Evolutionary conservation across 2,797 vertebrate species (phyloP), one percentile per base, ranked within the genome.

Genomic region (Valencia hispanica): DNA sequence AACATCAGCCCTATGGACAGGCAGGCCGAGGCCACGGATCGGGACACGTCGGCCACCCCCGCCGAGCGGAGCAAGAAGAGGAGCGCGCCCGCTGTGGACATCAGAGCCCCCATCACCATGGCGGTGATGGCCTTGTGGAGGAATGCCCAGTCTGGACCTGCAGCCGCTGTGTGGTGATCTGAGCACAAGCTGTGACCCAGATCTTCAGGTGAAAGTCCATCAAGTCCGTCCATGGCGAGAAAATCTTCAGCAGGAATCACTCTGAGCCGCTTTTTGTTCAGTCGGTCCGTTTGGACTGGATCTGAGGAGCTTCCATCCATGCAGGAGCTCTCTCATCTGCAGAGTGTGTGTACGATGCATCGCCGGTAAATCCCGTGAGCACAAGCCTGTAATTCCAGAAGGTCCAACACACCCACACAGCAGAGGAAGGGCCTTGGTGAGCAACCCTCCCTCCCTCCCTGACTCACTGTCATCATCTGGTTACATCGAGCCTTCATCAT

Each of bases 121-220:
- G 93, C 69, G 9, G 92, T 94, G 72, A 91, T 77, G 41, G 94
- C 88, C 59, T 95, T 96, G 87, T 94, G 92, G 39, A 92, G 92
- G 57, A 92, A 87, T 36, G 82, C 75, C 83, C 91, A 93, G 69
- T 86, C 80, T 0, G 74, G 73, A 9, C 79, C 83, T 3, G 55
- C 34, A 11, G 73, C 41, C 18, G 15, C 70, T 0, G 59, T 8
- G 20, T 65, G 76, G 20, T 50, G 50, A 4, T 86, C 87, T 0
- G 79, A 76, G 75, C 55, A 77, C 74, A 91, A 70, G 69, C 75
- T 72, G 25, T 61, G 77, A 63, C 75, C 74, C 22, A 12, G 11
- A 15, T 27, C 53, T 27, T 55, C 53, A 11, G 51, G 1, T 22
- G 25, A 53, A 25, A 53, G 50, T 25, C 50, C 22, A 6, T 51